Evolutionary conservation across 1,140 invertebrate genomes (phyloP).

Genomic region (Zophobas morio): DNA sequence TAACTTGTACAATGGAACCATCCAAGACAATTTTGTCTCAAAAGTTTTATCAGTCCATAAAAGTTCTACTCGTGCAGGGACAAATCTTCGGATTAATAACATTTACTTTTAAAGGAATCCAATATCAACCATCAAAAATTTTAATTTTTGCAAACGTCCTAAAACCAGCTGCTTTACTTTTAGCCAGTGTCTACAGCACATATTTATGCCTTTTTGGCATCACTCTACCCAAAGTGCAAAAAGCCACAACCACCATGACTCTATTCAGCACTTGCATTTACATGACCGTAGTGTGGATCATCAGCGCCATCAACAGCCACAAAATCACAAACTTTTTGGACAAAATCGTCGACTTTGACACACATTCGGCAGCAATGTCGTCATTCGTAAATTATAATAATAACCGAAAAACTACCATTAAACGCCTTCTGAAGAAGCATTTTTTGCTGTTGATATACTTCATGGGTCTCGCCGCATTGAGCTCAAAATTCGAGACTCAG

Average conservation of each 20-base stretch:
- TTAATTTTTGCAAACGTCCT: neutral
- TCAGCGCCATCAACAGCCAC: neutral
- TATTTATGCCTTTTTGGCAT: neutral
- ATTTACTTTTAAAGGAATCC: neutral
- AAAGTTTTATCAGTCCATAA: neutral
- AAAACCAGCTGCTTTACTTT: neutral
- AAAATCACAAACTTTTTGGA: neutral
- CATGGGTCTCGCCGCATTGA: neutral
- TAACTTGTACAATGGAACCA: too few relatives aligned
- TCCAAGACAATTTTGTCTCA: neutral
- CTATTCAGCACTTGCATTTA: neutral
- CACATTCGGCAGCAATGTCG: neutral
- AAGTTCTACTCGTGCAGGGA: neutral
- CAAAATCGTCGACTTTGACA: slow-evolving; percentile 19
- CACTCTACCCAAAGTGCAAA: neutral
- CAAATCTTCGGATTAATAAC: slow-evolving; percentile 8
- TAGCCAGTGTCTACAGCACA: neutral
- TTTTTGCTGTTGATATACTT: slow-evolving; percentile 12
- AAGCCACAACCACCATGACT: neutral
- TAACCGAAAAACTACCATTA: neutral
- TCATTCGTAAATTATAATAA: neutral
- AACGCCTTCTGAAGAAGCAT: neutral
- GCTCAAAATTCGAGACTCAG: too few relatives aligned
- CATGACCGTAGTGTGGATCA: slow-evolving; percentile 5
- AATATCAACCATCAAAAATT: neutral